A percentile compares a stretch with the other conserved stretches of the same genome.
These are phyloP conservation scores for Pemphigus obesinymphae DNA, from an alignment of 1,140 invertebrate species.

Conservation along the genomic window DNA sequence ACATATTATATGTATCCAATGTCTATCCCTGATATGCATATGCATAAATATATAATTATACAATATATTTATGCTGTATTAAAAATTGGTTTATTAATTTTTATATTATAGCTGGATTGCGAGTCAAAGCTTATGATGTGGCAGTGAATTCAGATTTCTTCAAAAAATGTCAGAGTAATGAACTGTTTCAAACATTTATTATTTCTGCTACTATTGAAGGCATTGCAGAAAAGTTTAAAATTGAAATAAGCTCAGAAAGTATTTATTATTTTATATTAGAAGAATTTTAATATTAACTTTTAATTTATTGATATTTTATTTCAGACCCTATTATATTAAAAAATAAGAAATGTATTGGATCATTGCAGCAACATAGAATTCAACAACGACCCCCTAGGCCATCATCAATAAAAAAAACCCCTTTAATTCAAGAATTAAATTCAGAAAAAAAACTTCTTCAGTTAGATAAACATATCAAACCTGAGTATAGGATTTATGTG, in stretches of 20 bases:
- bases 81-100: not conserved
- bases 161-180: conserved; percentile 61
- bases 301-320: not conserved
- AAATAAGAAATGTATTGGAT: conserved; percentile 30
- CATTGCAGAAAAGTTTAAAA: conserved; percentile 66
- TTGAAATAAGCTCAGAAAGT: conserved; percentile 53
- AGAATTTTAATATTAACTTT: not conserved
- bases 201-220: conserved; percentile 70
- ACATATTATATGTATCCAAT: too few relatives aligned
- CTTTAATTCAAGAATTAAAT: conserved; percentile 23
- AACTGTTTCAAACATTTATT: conserved; percentile 70
- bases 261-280: not conserved
- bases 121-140: conserved; percentile 69
- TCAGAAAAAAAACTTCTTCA: not conserved
- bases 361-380: conserved; percentile 38
- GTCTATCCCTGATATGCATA: too few relatives aligned
- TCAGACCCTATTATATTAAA: conserved; percentile 34
- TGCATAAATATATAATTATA: too few relatives aligned
- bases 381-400: conserved; percentile 36
- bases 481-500: conserved; percentile 3
- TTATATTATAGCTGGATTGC: conserved; percentile 56
- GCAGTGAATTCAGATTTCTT: conserved; percentile 71
- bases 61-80: too few relatives aligned
- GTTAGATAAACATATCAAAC: not conserved
- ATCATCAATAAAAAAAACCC: conserved; percentile 14